Conservation (phyloP, 2,113 vertebrate species). For the Onychostruthus taczanowskii region DNA sequence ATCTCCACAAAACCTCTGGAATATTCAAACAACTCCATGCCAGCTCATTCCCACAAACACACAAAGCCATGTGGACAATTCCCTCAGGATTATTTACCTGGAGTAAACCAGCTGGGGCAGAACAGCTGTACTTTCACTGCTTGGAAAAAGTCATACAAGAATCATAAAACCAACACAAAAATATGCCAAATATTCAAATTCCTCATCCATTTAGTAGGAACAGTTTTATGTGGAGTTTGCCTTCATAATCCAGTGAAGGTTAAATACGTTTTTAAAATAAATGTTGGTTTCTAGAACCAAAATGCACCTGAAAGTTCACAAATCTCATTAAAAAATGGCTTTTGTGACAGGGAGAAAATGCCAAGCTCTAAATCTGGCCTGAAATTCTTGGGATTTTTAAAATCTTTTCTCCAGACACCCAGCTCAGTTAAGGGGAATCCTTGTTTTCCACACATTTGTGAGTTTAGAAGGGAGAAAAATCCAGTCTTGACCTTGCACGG, state of each 20-base stretch:
- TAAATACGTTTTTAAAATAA: background rate
- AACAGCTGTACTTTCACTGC: background rate
- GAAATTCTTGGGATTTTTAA: background rate
- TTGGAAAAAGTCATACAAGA: background rate
- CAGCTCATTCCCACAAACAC: background rate
- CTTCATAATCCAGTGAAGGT: background rate
- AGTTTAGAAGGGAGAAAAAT: background rate
- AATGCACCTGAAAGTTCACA: background rate
- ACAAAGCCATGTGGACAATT: rapidly evolving
- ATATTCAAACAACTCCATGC: background rate
- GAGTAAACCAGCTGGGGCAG: background rate
- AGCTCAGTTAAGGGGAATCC: background rate
- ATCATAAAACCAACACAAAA: background rate
- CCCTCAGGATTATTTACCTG: background rate
- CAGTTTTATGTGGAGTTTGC: background rate
- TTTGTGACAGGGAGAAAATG: background rate
- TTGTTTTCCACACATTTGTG: background rate
- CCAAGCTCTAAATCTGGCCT: background rate
- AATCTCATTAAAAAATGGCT: background rate
- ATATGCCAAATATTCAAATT: background rate
- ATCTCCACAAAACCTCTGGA: background rate
- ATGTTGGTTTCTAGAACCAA: background rate
- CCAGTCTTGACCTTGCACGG: background rate
- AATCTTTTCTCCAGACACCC: background rate
- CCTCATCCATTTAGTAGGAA: background rate